phyloP scores from a whole-genome alignment of 2,888 invertebrate species.

The Agrilus biguttatus region DNA sequence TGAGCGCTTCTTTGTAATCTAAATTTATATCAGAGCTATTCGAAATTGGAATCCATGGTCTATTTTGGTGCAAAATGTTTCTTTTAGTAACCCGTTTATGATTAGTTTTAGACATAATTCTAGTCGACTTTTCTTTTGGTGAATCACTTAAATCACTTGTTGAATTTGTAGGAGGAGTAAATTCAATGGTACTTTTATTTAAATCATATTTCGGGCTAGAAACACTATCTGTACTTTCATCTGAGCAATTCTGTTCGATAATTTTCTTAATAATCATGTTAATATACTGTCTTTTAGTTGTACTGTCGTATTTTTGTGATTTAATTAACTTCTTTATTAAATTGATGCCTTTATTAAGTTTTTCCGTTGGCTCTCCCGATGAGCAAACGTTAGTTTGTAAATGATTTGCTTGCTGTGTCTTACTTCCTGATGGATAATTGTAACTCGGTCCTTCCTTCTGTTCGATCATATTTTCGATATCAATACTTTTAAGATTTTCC shows the following conservation, averaged over 20 bases:
- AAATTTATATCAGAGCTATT: background rate
- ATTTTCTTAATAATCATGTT: slow-evolving; percentile 49
- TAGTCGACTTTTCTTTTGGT: no score
- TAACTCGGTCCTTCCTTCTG: no score
- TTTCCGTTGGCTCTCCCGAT: background rate
- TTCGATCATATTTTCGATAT: no score
- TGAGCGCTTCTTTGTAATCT: background rate
- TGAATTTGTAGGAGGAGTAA: background rate
- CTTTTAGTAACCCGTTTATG: background rate
- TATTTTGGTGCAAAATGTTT: slow-evolving; percentile 18
- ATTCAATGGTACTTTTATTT: background rate
- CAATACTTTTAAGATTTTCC: no score
- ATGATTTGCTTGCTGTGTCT: background rate
- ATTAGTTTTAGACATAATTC: no score
- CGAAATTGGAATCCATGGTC: slow-evolving; percentile 23
- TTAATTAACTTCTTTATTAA: slow-evolving; percentile 43
- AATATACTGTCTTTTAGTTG: slow-evolving; percentile 46
- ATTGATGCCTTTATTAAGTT: background rate
- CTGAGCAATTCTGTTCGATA: slow-evolving; percentile 38
- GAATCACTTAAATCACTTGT: background rate
- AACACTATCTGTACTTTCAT: slow-evolving; percentile 3
- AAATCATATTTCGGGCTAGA: background rate
- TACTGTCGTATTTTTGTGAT: slow-evolving; percentile 41
- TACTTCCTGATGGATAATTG: no score
- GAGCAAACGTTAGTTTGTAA: background rate